Evolutionary conservation across 2,113 vertebrate species (phyloP).

Genomic region (Harpagus bidentatus): DNA sequence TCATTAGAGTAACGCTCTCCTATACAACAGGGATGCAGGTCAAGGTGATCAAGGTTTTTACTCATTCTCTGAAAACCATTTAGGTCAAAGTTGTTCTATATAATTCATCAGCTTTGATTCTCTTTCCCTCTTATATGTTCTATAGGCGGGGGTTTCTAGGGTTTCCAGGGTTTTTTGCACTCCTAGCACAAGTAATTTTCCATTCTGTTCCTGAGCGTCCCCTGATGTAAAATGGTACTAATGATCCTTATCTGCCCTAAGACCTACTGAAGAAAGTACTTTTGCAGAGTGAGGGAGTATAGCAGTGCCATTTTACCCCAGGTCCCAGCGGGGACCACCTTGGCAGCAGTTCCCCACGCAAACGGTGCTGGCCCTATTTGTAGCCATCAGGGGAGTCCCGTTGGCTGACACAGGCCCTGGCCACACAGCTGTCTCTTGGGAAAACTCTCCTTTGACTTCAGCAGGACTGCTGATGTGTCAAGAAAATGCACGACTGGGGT

Average conservation of each 20-base stretch:
- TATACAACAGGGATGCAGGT: slow-evolving; percentile 20
- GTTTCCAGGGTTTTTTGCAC: neutral
- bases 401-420: neutral
- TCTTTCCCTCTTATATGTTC: neutral
- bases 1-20: neutral
- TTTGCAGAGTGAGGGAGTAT: neutral
- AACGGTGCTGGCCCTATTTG: neutral
- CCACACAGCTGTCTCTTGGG: neutral
- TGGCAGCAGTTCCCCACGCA: neutral
- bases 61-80: slow-evolving; percentile 3
- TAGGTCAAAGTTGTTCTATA: slow-evolving; percentile 12
- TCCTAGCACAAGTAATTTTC: neutral
- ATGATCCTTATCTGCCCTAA: neutral
- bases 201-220: neutral
- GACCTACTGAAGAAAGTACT: neutral
- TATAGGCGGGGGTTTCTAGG: neutral
- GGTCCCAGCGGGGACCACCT: neutral
- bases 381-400: neutral
- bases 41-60: slow-evolving; percentile 41
- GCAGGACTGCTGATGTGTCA: neutral
- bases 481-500: neutral
- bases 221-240: neutral
- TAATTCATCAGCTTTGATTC: slow-evolving; percentile 27
- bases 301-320: neutral
- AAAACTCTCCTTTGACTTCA: neutral